Conservation (phyloP, 2,888 invertebrate genomes). For the Dione juno region DNA sequence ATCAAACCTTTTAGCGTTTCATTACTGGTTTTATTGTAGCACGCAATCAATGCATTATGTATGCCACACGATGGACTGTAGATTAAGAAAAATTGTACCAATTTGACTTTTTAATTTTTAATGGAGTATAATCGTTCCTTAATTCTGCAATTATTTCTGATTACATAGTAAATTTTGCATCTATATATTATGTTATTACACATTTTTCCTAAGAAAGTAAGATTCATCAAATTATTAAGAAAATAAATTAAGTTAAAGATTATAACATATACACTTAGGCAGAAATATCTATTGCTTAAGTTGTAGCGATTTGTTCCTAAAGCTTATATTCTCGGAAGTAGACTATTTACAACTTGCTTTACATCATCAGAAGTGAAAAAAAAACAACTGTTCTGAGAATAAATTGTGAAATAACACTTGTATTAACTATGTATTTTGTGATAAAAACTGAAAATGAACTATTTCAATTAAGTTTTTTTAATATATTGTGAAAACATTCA, state of each 20-base stretch:
- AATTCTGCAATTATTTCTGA: background rate
- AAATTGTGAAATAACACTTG: background rate
- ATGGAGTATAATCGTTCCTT: background rate
- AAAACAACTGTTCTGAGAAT: background rate
- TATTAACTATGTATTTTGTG: background rate
- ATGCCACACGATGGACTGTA: conserved; percentile 8
- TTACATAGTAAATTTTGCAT: background rate
- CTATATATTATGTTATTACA: background rate
- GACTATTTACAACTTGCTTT: conserved; percentile 12
- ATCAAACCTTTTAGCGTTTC: conserved; percentile 50
- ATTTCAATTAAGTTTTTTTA: conserved; percentile 13
- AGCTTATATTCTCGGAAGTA: conserved; percentile 14
- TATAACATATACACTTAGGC: background rate
- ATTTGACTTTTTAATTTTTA: conserved; percentile 13
- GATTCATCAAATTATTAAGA: background rate
- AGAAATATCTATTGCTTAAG: background rate
- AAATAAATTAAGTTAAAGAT: background rate
- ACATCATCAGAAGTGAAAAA: background rate
- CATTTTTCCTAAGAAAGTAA: background rate
- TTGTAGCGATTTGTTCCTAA: background rate
- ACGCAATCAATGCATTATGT: conserved; percentile 50
- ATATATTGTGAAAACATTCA: conserved; percentile 8
- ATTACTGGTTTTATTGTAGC: conserved; percentile 39
- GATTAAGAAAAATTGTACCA: conserved; percentile 16
- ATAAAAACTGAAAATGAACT: conserved; percentile 3